Conservation (phyloP, 23 tunicate species). For the Styela clava region DNA sequence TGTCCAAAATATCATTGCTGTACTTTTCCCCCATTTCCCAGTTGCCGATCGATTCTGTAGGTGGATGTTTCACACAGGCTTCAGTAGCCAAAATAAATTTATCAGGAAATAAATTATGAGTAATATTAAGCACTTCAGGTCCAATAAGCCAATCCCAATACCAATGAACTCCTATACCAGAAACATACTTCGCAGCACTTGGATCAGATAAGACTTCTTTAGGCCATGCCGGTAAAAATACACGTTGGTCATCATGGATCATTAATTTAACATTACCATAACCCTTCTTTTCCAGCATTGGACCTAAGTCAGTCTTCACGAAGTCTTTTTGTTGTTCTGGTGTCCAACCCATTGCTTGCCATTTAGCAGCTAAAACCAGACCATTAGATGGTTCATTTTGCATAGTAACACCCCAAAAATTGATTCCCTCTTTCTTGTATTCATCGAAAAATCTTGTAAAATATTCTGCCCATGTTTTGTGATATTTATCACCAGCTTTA, state of each 20-base stretch:
- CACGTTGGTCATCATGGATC: conserved; percentile 89
- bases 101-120: conserved; percentile 71
- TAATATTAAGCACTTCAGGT: conserved; percentile 49
- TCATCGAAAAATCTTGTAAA: conserved; percentile 68
- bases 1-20: conserved; percentile 80
- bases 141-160: conserved; percentile 82
- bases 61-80: conserved; percentile 81
- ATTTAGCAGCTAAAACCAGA: conserved; percentile 41
- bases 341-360: conserved; percentile 94
- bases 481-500: conserved; percentile 89
- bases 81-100: conserved; percentile 90
- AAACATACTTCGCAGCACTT: conserved; percentile 71
- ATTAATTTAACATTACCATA: conserved; percentile 61
- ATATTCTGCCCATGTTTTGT: conserved; percentile 96
- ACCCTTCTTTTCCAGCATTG: conserved; percentile 32
- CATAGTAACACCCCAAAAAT: conserved; percentile 89
- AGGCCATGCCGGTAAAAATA: conserved; percentile 71
- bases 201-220: conserved; percentile 47
- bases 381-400: conserved; percentile 99
- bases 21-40: conserved; percentile 89
- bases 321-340: conserved; percentile 80
- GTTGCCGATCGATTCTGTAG: conserved; percentile 49
- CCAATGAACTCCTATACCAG: conserved; percentile 98
- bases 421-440: conserved; percentile 63
- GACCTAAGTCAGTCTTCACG: conserved; percentile 81